These are phyloP conservation scores for Siphlonurus alternatus DNA, from an alignment of 2,888 invertebrate species.

Conservation along the genomic window DNA sequence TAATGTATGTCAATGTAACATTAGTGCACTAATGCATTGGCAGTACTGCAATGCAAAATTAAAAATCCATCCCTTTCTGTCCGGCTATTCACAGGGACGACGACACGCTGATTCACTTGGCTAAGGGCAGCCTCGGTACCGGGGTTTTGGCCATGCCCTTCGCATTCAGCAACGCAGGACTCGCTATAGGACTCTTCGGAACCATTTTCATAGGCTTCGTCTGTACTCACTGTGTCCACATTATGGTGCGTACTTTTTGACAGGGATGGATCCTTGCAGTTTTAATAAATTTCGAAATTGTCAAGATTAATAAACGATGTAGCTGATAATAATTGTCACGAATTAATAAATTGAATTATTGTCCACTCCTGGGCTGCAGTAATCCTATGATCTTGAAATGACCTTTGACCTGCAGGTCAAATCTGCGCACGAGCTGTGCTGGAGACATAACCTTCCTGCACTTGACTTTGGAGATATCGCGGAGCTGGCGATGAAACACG, in stretches of 20 bases:
- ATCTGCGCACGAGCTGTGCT: slow-evolving; percentile 62
- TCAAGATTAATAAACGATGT: neutral
- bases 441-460: slow-evolving; percentile 58
- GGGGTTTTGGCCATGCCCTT: neutral
- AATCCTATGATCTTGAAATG: too few relatives aligned
- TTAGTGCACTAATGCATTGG: too few relatives aligned
- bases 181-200: neutral
- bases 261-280: too few relatives aligned
- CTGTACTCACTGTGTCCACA: neutral
- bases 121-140: neutral
- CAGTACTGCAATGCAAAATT: too few relatives aligned
- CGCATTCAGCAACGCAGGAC: slow-evolving; percentile 1
- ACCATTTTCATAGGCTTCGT: neutral
- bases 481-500: slow-evolving; percentile 71
- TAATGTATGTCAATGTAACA: too few relatives aligned
- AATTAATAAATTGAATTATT: too few relatives aligned
- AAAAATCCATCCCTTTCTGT: too few relatives aligned
- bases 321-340: too few relatives aligned
- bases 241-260: too few relatives aligned
- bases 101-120: neutral
- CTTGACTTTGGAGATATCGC: slow-evolving; percentile 83
- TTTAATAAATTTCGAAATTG: neutral
- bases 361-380: too few relatives aligned
- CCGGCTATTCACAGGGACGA: neutral
- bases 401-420: slow-evolving; percentile 20